These are phyloP conservation scores for Nothocercus nigrocapillus DNA, from an alignment of 2,113 vertebrate genomes.

Conservation along the genomic window DNA sequence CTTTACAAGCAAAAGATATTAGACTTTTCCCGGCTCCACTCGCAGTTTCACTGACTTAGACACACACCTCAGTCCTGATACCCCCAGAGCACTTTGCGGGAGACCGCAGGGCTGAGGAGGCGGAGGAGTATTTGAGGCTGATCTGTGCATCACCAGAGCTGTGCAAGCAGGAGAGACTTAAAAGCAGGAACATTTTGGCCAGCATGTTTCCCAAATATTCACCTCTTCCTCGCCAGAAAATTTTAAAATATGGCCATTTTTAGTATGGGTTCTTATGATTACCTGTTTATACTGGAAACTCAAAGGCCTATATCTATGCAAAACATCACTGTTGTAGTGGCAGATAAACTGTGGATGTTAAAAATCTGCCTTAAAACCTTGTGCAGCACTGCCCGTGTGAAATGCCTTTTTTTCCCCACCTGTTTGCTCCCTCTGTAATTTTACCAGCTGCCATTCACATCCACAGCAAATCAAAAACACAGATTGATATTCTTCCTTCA, in stretches of 20 bases:
- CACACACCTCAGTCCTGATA: not conserved
- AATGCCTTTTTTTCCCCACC: not conserved
- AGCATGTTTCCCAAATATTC: not conserved
- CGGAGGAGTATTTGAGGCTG: not conserved
- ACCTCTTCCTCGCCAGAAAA: not conserved
- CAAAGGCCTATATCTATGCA: not conserved
- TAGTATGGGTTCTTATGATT: not conserved
- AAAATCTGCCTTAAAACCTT: not conserved
- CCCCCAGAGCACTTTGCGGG: not conserved
- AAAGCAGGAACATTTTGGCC: not conserved
- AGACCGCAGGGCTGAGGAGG: not conserved
- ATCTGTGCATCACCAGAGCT: not conserved
- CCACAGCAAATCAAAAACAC: not conserved
- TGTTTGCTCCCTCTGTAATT: not conserved
- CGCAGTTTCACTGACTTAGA: not conserved
- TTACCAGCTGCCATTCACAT: not conserved
- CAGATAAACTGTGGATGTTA: not conserved
- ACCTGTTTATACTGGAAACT: accelerated
- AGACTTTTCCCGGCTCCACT: not conserved
- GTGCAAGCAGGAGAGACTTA: not conserved
- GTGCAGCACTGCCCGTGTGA: accelerated
- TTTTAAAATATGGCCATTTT: not conserved
- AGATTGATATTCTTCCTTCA: not conserved
- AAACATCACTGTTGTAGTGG: not conserved
- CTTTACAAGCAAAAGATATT: accelerated